A percentile compares a stretch with the other conserved stretches of the same genome.
Evolutionary conservation across 2,888 invertebrate genomes (phyloP).

Genomic region (Agrotis exclamationis): DNA sequence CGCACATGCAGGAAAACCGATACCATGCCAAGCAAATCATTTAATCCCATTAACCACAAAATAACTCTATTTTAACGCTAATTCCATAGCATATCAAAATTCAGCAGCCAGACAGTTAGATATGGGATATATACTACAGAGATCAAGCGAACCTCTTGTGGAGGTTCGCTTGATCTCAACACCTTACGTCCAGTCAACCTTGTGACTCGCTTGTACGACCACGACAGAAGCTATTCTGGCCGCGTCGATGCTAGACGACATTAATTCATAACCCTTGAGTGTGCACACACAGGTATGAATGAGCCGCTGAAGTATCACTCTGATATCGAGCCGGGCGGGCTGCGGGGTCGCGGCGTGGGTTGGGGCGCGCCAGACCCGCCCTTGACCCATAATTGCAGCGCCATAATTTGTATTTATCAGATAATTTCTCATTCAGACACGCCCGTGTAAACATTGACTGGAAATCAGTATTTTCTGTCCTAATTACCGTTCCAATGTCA

Average conservation of each 20-base stretch:
- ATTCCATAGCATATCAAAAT: no score
- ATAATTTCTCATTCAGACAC: conserved; percentile 22
- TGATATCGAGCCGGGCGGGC: conserved; percentile 43
- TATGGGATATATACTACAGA: no score
- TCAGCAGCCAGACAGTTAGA: no score
- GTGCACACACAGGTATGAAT: conserved; percentile 52
- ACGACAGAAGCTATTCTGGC: neutral
- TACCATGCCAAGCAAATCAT: no score
- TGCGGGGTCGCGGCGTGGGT: neutral
- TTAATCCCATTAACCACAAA: no score
- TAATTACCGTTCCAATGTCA: neutral
- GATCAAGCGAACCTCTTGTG: no score
- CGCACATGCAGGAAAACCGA: no score
- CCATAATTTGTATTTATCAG: conserved; percentile 39
- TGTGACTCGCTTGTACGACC: conserved; percentile 10
- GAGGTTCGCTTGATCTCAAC: no score
- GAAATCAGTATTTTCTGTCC: neutral
- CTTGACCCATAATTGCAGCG: conserved; percentile 55
- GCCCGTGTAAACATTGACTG: conserved; percentile 6
- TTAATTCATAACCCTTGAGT: conserved; percentile 34
- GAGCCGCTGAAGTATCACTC: conserved; percentile 40
- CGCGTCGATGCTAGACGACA: conserved; percentile 20
- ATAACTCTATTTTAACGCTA: no score
- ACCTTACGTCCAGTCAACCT: conserved; percentile 10
- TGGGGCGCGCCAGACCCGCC: conserved; percentile 31